Conservation (phyloP, 2,113 vertebrate genomes). For the Xenotilapia caudafasciata region DNA sequence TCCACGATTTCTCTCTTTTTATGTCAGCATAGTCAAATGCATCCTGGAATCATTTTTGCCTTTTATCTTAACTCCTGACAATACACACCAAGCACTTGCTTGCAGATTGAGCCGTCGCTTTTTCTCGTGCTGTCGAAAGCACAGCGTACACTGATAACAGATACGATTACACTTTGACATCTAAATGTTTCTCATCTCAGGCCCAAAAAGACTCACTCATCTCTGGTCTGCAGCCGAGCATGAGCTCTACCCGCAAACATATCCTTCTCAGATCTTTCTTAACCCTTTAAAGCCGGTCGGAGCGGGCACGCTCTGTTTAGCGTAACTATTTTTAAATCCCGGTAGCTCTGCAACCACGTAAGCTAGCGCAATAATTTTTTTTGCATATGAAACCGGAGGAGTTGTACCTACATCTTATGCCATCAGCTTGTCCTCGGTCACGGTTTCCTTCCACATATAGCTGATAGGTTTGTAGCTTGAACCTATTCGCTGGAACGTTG, state of each 20-base stretch:
- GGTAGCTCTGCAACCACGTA: no score
- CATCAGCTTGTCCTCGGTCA: no score
- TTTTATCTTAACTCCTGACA: slow-evolving; percentile 24
- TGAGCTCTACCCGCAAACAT: not conserved
- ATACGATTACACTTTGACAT: not conserved
- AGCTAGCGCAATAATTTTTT: no score
- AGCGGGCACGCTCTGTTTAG: no score
- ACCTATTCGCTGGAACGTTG: no score
- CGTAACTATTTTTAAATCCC: no score
- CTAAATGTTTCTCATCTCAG: not conserved
- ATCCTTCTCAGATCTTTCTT: not conserved
- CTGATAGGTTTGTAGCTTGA: no score
- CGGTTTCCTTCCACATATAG: no score
- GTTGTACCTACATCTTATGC: no score
- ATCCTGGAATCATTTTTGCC: not conserved
- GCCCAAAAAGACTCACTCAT: not conserved
- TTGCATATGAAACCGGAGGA: no score
- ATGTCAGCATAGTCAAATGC: not conserved
- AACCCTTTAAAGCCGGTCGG: no score
- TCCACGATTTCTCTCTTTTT: slow-evolving; percentile 11
- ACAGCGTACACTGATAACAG: not conserved
- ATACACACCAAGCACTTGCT: not conserved
- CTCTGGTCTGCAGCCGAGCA: not conserved
- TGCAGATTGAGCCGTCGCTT: slow-evolving; percentile 13
- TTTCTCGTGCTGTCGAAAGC: not conserved